Base-by-base conservation (phyloP, 2,888 invertebrate species). In the Philopedon plagiatum region DNA sequence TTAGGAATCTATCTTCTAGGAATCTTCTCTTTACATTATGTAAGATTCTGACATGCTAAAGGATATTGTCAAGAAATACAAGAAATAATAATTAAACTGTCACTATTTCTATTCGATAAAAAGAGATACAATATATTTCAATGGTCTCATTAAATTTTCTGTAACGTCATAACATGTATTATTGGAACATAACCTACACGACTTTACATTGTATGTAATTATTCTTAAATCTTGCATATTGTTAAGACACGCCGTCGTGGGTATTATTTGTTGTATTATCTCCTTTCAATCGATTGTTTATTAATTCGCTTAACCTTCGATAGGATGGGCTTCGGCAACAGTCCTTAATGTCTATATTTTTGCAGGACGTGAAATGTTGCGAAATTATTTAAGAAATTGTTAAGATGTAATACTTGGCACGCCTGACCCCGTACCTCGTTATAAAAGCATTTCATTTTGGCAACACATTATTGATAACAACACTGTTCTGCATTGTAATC, bases 271-370 rank as follows among this genome's bases (percentile, higher is more conserved):
- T 69, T 23, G 32, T 51, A 23, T 72, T 66, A 62, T 72, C 67
- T 62, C 67, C 57, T 64, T 73, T 68, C 64, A 9, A 73, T 73
- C 73, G 39, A 64, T 68, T 68, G 64, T 73, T 62, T 73, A 68
- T 73, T 60, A 68, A 73, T 73, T 73, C 56, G 37, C 56, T 60
- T 71, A 54, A 69, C 73, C 73, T 73, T 73, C 64, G 44, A 44
- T 58, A 68, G 57, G 73, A 73, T 68, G 73, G 60, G 37, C 61
- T n/a, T 5, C 34, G 44, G 21, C 5, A n/a, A 51, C 7, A 39
- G 21, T 37, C 2, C 9, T 21, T 21, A 32, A 41, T 41, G 15
- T 41, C 34, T n/a, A 34, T 34, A 34, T n/a, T 34, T 34, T 39
- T 15, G 15, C 39, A 15, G 13, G 39, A 15, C 15, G 39, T 39